Evolutionary conservation across 92 coral and sea anemone genomes (phyloP).

Genomic region (Phenganax stokvisi): DNA sequence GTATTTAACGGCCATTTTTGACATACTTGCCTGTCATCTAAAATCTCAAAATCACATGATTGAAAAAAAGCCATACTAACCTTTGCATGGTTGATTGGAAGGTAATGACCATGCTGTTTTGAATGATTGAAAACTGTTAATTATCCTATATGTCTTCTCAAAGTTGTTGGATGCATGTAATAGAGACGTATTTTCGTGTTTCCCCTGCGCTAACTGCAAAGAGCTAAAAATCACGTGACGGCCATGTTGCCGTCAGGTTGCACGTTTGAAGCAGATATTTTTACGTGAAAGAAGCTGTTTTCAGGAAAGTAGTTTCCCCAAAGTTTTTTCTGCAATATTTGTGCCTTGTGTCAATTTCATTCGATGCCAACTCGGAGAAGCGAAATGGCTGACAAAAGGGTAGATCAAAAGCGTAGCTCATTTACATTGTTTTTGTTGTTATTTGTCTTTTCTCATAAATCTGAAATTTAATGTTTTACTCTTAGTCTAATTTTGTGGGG

Average conservation of each 20-base stretch:
- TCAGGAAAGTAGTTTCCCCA: slow-evolving; percentile 13
- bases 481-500: background rate
- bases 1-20: too few relatives aligned
- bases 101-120: too few relatives aligned
- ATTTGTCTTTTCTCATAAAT: background rate
- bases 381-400: background rate
- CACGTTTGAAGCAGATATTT: background rate
- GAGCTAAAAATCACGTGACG: background rate
- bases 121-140: too few relatives aligned
- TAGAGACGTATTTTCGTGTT: background rate
- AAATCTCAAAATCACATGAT: too few relatives aligned
- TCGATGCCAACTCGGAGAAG: background rate
- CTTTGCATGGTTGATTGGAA: too few relatives aligned
- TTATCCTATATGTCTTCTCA: too few relatives aligned
- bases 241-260: slow-evolving; percentile 8
- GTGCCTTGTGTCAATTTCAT: background rate
- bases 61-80: too few relatives aligned
- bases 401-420: slow-evolving; percentile 1
- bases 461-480: background rate
- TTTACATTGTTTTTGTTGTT: slow-evolving; percentile 11
- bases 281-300: slow-evolving; percentile 5
- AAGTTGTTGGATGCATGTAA: too few relatives aligned
- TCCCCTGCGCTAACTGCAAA: slow-evolving; percentile 1
- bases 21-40: too few relatives aligned
- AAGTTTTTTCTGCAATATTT: background rate